Evolutionary conservation across 1,140 invertebrate genomes (phyloP).

Genomic region (Liolophura sinensis): DNA sequence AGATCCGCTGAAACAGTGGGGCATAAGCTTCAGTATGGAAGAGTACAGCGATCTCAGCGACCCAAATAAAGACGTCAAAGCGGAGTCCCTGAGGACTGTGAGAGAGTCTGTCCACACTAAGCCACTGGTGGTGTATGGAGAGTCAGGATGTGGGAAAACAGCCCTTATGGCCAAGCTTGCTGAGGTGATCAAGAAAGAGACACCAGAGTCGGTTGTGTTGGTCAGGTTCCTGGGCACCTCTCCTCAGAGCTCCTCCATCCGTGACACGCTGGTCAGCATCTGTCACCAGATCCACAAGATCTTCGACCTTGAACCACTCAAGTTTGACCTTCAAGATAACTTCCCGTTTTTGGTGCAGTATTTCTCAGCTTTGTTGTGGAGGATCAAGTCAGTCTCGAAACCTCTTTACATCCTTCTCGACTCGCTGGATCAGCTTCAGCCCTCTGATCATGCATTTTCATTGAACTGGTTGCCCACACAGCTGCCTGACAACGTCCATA

Average conservation of each 20-base stretch:
- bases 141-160: conserved; percentile 49
- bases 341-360: conserved; percentile 35
- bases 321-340: conserved; percentile 34
- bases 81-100: conserved; percentile 68
- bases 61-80: conserved; percentile 3
- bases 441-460: conserved; percentile 35
- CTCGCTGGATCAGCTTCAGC: conserved; percentile 40
- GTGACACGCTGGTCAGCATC: conserved; percentile 36
- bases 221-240: conserved; percentile 47
- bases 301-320: conserved; percentile 25
- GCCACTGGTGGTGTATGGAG: conserved; percentile 45
- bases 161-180: conserved; percentile 45
- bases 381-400: conserved; percentile 42
- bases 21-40: too few species aligned
- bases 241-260: conserved; percentile 27
- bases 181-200: conserved; percentile 14
- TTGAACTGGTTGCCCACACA: conserved; percentile 51
- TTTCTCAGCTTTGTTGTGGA: conserved; percentile 41
- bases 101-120: conserved; percentile 75
- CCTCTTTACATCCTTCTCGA: conserved; percentile 48
- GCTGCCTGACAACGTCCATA: conserved; percentile 47
- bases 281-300: conserved; percentile 45
- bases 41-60: too few species aligned
- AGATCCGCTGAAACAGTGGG: too few species aligned
- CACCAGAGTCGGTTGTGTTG: conserved; percentile 28